Base-by-base conservation (phyloP, 1,140 invertebrate genomes). In the Ladona fulva region DNA sequence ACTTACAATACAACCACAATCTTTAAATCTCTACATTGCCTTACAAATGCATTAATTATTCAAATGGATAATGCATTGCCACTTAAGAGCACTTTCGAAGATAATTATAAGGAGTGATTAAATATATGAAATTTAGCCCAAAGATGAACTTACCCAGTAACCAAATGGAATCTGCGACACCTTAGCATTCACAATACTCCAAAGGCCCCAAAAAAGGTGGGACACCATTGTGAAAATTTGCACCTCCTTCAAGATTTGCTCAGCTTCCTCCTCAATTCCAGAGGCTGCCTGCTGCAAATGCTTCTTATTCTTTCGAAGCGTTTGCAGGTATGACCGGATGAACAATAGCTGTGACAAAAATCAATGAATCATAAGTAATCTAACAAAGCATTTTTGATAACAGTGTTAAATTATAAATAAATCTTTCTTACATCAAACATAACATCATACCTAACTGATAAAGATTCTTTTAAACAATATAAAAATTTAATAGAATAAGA, bases 121-220 rank as follows among this genome's bases (percentile, higher is more conserved):
- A n/a, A n/a, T n/a, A n/a, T n/a, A n/a, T n/a, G n/a, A 66, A 66
- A 66, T 19, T 66, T 6, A 66, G 14, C 14, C n/a, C 1, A 66
- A 5, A 66, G 5, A 66, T 66, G 52, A 6, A 12, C 84, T 83
- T 83, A 89, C 89, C 87, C 86, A 83, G 81, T 89, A 90, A 24
- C 88, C 88, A 83, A 90, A 90, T 19, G 86, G 82, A 78, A 90
- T 90, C 79, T 86, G 83, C 5, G 88, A 89, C 37, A 85, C 85
- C 37, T 86, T 83, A 25, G 85, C 85, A 81, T 89, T 88, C 0
- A 89, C 85, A 66, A 90, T 84, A 44, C 85, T 83, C 89, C 89
- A 90, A 0, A 89, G 80, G 19, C 84, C 85, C 89, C 89, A 90
- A 74, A 90, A 83, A 77, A 90, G 86, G 81, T 90, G 89, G 10